phyloP scores from a whole-genome alignment of 2,113 vertebrate genomes.

The Arvicanthis niloticus region DNA sequence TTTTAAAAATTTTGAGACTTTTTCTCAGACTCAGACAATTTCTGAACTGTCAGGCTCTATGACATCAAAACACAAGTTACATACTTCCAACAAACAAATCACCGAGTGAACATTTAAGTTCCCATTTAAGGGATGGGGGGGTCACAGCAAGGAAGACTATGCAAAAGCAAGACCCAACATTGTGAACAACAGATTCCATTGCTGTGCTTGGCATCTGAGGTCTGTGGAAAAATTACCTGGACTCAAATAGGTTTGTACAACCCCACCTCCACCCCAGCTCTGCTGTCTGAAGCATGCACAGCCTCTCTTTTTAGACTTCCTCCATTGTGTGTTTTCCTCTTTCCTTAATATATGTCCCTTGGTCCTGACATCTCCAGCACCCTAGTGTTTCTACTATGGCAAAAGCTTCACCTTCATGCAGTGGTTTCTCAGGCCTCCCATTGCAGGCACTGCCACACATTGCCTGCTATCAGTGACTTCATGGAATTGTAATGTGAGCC shows the following conservation, averaged over 20 bases:
- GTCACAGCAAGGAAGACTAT: background rate
- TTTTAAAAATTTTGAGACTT: background rate
- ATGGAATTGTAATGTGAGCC: background rate
- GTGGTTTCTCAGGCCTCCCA: background rate
- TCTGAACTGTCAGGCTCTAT: background rate
- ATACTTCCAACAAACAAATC: background rate
- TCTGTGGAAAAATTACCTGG: background rate
- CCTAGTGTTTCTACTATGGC: background rate
- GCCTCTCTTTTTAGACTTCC: background rate
- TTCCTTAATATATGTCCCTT: background rate
- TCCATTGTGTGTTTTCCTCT: background rate
- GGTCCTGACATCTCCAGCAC: background rate
- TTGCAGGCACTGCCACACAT: background rate
- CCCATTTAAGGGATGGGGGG: background rate
- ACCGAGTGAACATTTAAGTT: background rate
- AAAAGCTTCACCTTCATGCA: background rate
- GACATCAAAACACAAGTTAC: background rate
- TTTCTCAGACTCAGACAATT: background rate
- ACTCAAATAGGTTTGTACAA: background rate
- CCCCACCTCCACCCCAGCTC: background rate
- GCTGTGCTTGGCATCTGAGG: background rate
- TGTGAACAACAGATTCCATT: background rate
- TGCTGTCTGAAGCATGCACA: background rate
- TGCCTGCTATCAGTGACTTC: background rate
- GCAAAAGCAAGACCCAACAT: background rate